Conservation (phyloP, 2,113 vertebrate species). For the Pogonocichla stellata region DNA sequence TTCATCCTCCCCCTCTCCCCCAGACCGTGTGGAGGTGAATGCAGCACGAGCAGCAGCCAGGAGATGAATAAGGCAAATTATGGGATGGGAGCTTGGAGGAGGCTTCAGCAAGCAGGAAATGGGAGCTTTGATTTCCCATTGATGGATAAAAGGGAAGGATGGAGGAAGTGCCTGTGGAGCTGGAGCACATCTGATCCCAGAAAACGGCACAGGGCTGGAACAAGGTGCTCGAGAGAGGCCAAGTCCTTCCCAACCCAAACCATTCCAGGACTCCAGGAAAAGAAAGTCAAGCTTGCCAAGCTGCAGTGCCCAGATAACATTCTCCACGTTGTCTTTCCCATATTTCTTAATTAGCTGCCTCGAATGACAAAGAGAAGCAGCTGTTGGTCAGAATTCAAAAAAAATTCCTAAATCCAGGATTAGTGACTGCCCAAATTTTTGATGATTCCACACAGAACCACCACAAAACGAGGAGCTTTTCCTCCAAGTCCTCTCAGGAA, state of each 20-base stretch:
- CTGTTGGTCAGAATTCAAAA: neutral
- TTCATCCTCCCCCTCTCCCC: neutral
- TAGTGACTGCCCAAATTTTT: neutral
- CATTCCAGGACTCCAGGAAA: too few relatives aligned
- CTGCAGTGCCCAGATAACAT: neutral
- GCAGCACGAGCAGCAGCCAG: neutral
- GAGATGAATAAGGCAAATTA: constrained; percentile 49
- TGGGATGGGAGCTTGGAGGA: constrained; percentile 16
- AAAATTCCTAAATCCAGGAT: neutral
- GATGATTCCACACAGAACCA: neutral
- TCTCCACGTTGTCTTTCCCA: neutral
- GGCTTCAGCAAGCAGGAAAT: constrained; percentile 49
- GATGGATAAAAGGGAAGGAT: neutral
- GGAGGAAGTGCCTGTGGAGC: neutral
- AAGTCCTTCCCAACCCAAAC: too few relatives aligned
- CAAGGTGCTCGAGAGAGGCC: too few relatives aligned
- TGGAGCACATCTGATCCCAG: neutral
- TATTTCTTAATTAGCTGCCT: neutral
- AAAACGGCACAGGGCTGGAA: neutral
- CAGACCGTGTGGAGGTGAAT: constrained; percentile 4
- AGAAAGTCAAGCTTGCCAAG: neutral
- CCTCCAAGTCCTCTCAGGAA: neutral
- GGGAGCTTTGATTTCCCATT: neutral
- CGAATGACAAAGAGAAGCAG: neutral
- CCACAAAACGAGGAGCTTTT: neutral